A percentile compares a stretch with the other conserved stretches of the same genome.
These are phyloP conservation scores for Lycodopsis pacificus DNA, from an alignment of 2,797 vertebrate species.

Conservation along the genomic window DNA sequence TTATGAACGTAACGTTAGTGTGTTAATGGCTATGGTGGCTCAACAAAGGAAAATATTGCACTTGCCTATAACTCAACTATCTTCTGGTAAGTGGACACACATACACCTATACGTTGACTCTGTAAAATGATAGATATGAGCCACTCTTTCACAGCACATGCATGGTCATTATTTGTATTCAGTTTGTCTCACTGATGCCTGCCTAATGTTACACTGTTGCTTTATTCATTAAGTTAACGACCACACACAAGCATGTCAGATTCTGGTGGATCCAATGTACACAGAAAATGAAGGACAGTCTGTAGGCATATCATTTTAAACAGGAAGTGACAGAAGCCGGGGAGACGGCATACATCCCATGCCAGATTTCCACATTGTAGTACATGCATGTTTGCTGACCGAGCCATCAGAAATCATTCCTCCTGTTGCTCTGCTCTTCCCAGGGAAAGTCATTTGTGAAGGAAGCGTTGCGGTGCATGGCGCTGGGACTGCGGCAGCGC, in stretches of 20 bases:
- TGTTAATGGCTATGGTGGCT: not conserved
- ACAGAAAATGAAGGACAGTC: not conserved
- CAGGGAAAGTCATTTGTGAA: conserved; percentile 98
- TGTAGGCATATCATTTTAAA: not conserved
- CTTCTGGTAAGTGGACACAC: not conserved
- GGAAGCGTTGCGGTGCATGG: conserved; percentile 94
- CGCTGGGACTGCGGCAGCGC: conserved; percentile 92
- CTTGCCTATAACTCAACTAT: not conserved
- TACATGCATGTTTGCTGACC: not conserved
- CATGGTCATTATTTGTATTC: not conserved
- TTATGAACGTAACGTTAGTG: no score
- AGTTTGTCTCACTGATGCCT: not conserved
- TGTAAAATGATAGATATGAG: conserved; percentile 1
- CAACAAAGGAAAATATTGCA: not conserved
- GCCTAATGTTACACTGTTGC: not conserved
- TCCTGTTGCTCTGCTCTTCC: not conserved
- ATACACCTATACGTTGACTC: not conserved
- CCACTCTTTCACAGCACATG: not conserved
- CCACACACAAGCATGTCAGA: not conserved
- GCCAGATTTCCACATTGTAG: conserved; percentile 5
- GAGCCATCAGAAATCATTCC: not conserved
- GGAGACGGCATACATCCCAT: not conserved
- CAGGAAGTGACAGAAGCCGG: not conserved
- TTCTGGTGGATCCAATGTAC: not conserved
- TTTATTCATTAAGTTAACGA: not conserved